Base-by-base conservation (phyloP, 2,797 vertebrate species). In the Ctenochaetus hawaiiensis region DNA sequence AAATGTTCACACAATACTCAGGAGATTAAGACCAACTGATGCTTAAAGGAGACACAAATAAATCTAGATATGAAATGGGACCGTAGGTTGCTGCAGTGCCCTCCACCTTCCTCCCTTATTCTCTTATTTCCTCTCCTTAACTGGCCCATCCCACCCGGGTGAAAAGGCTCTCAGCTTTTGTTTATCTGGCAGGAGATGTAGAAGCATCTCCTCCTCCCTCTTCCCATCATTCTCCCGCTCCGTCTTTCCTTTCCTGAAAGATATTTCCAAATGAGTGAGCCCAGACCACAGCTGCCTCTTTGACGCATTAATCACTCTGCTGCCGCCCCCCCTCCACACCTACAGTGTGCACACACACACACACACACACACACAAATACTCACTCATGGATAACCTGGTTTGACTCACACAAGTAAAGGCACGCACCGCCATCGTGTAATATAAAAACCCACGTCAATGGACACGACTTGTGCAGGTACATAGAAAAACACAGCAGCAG, bases 271-370 rank as follows among this genome's bases (percentile, higher is more conserved):
- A 87, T 77, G 90, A 93, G 83, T 77, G 83, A 69, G 89, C 88
- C 78, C 81, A 80, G 79, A 89, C 85, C 91, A 86, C 91, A 83
- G 83, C 92, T 87, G 88, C 84, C 86, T 90, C 87, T 89, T 85
- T 92, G 92, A 94, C 67, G 81, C 93, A 93, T 94, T 94, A 90
- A 93, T 94, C 94, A 91, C 89, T 90, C 70, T 88, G 82, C 86
- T 84, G 89, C 88, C 72, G 45, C 91, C 26, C 26, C 26, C 81
- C 85, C 83, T 71, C 72, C 61, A 51, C 78, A 59, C 78, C 58
- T 56, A 76, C 73, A 49, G 26, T 7, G 17, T 17, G 22, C 66
- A 17, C 5, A 49, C 26, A 68, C 65, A 53, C 78, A 59, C 61
- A 17, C 9, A 26, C 43, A 43, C 41, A 62, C 59, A 61, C 64